A percentile compares a stretch with the other conserved stretches of the same genome.
Evolutionary conservation across 2,113 vertebrate species (phyloP).

Genomic region (Egretta garzetta): DNA sequence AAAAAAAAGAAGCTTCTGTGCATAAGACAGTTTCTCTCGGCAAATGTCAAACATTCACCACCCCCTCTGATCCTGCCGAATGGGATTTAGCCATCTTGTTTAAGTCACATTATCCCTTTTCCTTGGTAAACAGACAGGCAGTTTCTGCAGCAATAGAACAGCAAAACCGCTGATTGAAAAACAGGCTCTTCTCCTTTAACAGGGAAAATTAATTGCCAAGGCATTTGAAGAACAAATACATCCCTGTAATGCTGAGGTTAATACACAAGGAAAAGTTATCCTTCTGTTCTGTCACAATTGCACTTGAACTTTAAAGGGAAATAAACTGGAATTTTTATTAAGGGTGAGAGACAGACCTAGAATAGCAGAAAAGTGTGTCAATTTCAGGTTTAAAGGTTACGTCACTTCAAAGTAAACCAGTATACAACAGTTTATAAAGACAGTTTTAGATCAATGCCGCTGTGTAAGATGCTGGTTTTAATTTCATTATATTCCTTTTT

Average conservation of each 20-base stretch:
- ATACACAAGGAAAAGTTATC: slow-evolving; percentile 29
- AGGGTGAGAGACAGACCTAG: neutral
- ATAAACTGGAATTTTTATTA: neutral
- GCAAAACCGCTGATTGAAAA: slow-evolving; percentile 14
- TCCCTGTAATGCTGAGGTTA: neutral
- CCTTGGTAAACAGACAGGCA: slow-evolving; percentile 1
- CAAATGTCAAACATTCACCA: slow-evolving; percentile 4
- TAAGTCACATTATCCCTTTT: slow-evolving; percentile 6
- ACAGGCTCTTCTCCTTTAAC: slow-evolving; percentile 22
- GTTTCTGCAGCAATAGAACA: neutral
- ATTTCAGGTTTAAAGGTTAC: neutral
- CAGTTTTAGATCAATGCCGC: neutral
- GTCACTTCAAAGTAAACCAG: neutral
- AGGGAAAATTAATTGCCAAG: slow-evolving; percentile 6
- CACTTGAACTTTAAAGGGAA: neutral
- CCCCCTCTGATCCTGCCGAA: neutral
- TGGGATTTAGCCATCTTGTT: slow-evolving; percentile 33
- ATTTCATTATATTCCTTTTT: neutral
- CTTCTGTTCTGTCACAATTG: neutral
- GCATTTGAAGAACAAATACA: slow-evolving; percentile 12
- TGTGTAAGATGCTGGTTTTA: neutral
- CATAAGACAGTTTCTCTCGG: slow-evolving; percentile 19
- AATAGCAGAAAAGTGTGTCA: neutral
- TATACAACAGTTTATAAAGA: neutral
- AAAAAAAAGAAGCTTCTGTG: neutral